Evolutionary conservation across 2,113 vertebrate genomes (phyloP), one percentile per base, ranked within the genome.

Genomic region (Gnathonemus longibarbis): DNA sequence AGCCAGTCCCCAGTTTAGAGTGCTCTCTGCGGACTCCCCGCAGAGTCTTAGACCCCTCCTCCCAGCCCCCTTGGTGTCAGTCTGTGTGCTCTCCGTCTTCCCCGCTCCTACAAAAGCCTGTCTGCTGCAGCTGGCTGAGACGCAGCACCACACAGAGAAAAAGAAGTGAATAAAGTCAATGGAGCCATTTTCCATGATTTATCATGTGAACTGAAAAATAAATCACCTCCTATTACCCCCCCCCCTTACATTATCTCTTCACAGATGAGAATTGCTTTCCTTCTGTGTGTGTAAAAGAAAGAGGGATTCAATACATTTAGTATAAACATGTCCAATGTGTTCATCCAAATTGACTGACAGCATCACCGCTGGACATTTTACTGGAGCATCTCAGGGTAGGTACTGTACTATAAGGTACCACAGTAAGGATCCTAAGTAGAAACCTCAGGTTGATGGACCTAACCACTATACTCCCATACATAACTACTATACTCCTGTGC

Each of bases 121-220:
- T 10, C 52, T 46, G 85, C 91, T 92, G 91, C 93, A 95, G 93
- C 93, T 94, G 94, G 90, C 91, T 19, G 5, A 19, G 86, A 90
- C 89, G 88, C 90, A 35, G 89, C 58, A 66, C 53, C 35, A 50
- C 56, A 88, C 66, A 2, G 50, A 42, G 21, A 52, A 84, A 24
- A 24, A 84, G 46, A 52, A 24, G 35, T 17, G 52, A 58, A 84
- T 11, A 15, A 56, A 84, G 45, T 87, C 49, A 35, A 53, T 52
- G 31, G 27, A 27, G 13, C 50, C 31, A 8, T 87, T 53, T 46
- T 15, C 10, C 27, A n/a, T 4, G 1, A 87, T 53, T 49, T 35
- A 31, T 87, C 19, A 21, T 27, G n/a, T 35, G 31, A 42, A 39
- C 31, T 17, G 74, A 80, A 80, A 80, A 17, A 42, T 42, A 15